A percentile compares a stretch with the other conserved stretches of the same genome.
Evolutionary conservation across 2,797 vertebrate genomes (phyloP).

Genomic region (Champsocephalus gunnari): DNA sequence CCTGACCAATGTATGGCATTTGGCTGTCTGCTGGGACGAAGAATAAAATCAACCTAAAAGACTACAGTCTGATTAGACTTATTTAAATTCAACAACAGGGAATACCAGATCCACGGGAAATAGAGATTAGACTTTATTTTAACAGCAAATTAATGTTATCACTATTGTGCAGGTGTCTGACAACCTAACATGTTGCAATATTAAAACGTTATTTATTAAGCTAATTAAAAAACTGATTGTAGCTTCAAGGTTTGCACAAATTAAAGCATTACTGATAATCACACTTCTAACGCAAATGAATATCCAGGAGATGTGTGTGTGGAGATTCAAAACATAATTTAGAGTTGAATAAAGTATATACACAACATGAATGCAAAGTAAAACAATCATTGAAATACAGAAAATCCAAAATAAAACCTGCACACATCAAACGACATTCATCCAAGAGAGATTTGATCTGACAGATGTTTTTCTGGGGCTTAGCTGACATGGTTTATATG

Average conservation of each 20-base stretch:
- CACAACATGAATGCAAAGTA: background rate
- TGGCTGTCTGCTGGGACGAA: constrained; percentile 9
- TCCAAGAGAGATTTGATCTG: constrained; percentile 33
- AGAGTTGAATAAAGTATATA: background rate
- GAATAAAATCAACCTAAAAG: constrained; percentile 15
- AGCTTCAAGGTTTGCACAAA: constrained; percentile 14
- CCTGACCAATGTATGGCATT: background rate
- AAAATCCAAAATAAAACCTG: constrained; percentile 22
- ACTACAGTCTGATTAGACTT: background rate
- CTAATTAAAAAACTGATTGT: constrained; percentile 15
- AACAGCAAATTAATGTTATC: constrained; percentile 5
- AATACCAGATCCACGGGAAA: background rate
- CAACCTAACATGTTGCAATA: constrained; percentile 4
- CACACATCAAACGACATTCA: constrained; percentile 26
- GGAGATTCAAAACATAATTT: background rate
- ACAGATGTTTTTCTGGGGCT: constrained; percentile 55
- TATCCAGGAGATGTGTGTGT: background rate
- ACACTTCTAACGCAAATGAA: constrained; percentile 26
- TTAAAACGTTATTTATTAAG: constrained; percentile 15
- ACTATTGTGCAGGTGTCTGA: constrained; percentile 13
- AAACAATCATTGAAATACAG: background rate
- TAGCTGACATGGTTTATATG: constrained; percentile 31
- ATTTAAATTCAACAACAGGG: background rate
- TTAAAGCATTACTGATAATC: constrained; percentile 23
- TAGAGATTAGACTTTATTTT: constrained; percentile 17